phyloP scores from a whole-genome alignment of 2,888 invertebrate species.

The Chymomyza amoena region DNA sequence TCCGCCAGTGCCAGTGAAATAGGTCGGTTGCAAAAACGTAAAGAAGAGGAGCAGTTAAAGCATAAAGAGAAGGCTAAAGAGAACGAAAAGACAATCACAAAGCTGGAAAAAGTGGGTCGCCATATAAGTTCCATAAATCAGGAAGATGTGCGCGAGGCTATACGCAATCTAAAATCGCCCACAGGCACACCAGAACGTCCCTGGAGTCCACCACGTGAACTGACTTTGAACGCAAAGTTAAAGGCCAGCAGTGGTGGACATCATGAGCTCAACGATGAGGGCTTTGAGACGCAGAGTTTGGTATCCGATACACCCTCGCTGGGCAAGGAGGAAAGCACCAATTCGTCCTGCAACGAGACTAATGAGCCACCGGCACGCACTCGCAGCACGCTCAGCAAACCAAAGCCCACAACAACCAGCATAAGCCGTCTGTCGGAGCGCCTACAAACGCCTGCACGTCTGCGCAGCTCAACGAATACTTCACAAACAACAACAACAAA shows the following conservation, averaged over 20 bases:
- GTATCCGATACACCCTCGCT: slow-evolving; percentile 92
- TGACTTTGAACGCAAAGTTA: slow-evolving; percentile 58
- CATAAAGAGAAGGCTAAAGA: slow-evolving; percentile 70
- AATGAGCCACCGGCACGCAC: slow-evolving; percentile 78
- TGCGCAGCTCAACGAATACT: slow-evolving; percentile 28
- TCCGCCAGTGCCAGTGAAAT: slow-evolving; percentile 57
- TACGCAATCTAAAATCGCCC: slow-evolving; percentile 83
- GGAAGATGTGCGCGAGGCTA: slow-evolving; percentile 85
- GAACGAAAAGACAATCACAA: slow-evolving; percentile 75
- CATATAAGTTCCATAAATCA: slow-evolving; percentile 86
- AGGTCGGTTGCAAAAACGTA: slow-evolving; percentile 37
- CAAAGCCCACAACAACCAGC: slow-evolving; percentile 51
- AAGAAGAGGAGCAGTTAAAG: slow-evolving; percentile 32
- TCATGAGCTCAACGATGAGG: slow-evolving; percentile 89
- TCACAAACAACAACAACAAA: slow-evolving; percentile 24
- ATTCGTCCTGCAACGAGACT: slow-evolving; percentile 86
- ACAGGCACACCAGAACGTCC: slow-evolving; percentile 82
- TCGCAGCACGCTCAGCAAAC: slow-evolving; percentile 50
- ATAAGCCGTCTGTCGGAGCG: slow-evolving; percentile 61
- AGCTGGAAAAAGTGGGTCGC: slow-evolving; percentile 80
- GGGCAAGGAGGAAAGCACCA: slow-evolving; percentile 82
- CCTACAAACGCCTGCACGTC: slow-evolving; percentile 56
- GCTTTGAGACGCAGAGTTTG: slow-evolving; percentile 92
- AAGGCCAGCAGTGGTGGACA: slow-evolving; percentile 65
- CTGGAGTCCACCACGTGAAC: slow-evolving; percentile 80